Evolutionary conservation across 2,888 invertebrate genomes (phyloP).

Genomic region (Phrixothrix hirtus): DNA sequence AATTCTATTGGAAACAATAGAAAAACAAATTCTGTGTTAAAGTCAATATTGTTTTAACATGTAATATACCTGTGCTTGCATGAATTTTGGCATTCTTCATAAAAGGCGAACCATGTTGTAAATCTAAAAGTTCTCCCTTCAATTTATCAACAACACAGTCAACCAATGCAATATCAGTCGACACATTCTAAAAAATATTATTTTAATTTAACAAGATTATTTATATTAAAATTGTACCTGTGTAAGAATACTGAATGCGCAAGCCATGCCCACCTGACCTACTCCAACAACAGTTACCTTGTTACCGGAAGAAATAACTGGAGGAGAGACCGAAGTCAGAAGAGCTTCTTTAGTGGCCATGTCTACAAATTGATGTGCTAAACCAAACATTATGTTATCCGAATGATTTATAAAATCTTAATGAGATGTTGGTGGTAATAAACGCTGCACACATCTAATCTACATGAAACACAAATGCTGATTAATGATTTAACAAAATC

Average conservation of each 20-base stretch:
- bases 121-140: conserved; percentile 85
- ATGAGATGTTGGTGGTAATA: too few species aligned
- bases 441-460: too few species aligned
- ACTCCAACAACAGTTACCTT: conserved; percentile 88
- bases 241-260: conserved; percentile 81
- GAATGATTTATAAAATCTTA: too few species aligned
- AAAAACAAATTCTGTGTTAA: neutral
- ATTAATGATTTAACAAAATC: too few species aligned
- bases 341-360: conserved; percentile 27
- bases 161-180: conserved; percentile 78
- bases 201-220: neutral
- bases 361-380: too few species aligned
- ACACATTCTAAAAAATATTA: conserved; percentile 64
- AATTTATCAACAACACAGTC: conserved; percentile 83
- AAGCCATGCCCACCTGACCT: conserved; percentile 91
- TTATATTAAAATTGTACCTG: conserved; percentile 63
- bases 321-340: conserved; percentile 27
- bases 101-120: conserved; percentile 86
- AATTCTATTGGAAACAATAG: too few species aligned
- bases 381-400: too few species aligned
- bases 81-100: conserved; percentile 76
- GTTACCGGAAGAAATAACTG: conserved; percentile 57
- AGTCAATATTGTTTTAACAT: conserved; percentile 2
- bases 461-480: too few species aligned
- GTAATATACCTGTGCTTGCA: conserved; percentile 65